These are phyloP conservation scores for Blennius ocellaris DNA, from an alignment of 2,113 vertebrate genomes.

Conservation along the genomic window DNA sequence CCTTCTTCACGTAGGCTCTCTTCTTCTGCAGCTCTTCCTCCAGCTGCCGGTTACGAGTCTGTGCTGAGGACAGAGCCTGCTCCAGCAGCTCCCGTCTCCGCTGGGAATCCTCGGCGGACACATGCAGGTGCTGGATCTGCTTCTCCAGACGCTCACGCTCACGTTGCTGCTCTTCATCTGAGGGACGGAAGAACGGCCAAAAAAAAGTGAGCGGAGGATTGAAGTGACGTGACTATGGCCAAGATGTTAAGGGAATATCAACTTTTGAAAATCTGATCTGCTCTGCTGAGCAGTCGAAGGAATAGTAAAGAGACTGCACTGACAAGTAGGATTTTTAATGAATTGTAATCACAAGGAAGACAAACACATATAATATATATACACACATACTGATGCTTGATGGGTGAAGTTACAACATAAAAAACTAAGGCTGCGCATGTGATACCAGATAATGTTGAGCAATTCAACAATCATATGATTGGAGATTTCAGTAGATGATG, in stretches of 20 bases:
- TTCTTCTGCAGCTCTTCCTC: constrained; percentile 94
- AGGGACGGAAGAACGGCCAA: neutral
- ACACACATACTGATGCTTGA: neutral
- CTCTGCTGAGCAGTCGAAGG: neutral
- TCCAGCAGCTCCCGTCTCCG: constrained; percentile 91
- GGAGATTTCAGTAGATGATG: too few species aligned
- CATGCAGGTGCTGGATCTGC: constrained; percentile 86
- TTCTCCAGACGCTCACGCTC: constrained; percentile 90
- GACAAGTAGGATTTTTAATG: constrained; percentile 25
- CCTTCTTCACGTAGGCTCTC: constrained; percentile 94
- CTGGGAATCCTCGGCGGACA: constrained; percentile 90
- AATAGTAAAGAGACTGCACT: constrained; percentile 7
- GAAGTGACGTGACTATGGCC: too few species aligned
- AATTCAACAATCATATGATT: too few species aligned
- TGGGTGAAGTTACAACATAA: too few species aligned
- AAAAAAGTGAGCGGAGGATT: too few species aligned
- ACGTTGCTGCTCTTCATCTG: constrained; percentile 92
- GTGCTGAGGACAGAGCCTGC: constrained; percentile 89
- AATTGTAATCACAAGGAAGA: constrained; percentile 42
- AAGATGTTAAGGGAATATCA: neutral
- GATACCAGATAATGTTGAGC: too few species aligned
- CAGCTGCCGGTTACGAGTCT: constrained; percentile 86
- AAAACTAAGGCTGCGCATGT: too few species aligned
- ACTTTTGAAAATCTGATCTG: neutral
- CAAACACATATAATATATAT: neutral